These are phyloP conservation scores for Thereva nobilitata DNA, from an alignment of 2,888 invertebrate genomes.

Conservation along the genomic window DNA sequence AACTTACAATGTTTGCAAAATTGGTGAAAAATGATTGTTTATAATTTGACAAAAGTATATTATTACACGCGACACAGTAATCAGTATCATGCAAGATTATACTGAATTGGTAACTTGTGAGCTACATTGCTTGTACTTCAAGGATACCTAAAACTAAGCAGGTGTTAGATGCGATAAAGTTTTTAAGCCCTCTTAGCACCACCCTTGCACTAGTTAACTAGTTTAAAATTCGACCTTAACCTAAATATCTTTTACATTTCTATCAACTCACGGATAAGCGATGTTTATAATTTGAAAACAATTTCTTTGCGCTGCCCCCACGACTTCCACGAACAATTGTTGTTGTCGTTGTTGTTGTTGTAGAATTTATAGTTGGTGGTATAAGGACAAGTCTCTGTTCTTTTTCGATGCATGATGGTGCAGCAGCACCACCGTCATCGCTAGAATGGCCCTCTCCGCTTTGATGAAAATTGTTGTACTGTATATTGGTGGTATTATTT, in stretches of 20 bases:
- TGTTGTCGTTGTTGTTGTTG: conserved; percentile 36
- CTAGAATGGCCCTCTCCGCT: conserved; percentile 29
- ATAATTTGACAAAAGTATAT: too few species aligned
- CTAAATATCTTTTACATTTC: conserved; percentile 14
- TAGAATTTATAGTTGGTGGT: conserved; percentile 56
- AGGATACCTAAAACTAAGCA: too few species aligned
- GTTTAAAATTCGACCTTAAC: conserved; percentile 34
- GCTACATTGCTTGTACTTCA: too few species aligned
- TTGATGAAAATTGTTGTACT: conserved; percentile 59
- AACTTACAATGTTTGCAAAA: too few species aligned
- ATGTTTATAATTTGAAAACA: conserved; percentile 63
- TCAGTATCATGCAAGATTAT: too few species aligned
- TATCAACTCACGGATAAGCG: conserved; percentile 64
- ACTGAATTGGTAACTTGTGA: too few species aligned
- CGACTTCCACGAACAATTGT: conserved; percentile 39
- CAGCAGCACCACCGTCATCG: conserved; percentile 49
- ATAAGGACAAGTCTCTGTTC: conserved; percentile 63
- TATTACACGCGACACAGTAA: too few species aligned
- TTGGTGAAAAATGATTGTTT: too few species aligned
- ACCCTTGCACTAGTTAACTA: background rate
- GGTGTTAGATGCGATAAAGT: too few species aligned
- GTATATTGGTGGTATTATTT: conserved; percentile 66
- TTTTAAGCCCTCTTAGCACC: too few species aligned
- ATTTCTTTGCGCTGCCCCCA: conserved; percentile 50
- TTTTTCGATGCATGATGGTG: conserved; percentile 43